Evolutionary conservation across 2,888 invertebrate species (phyloP), one percentile per base, ranked within the genome.

Genomic region (Ormyrus labotus): DNA sequence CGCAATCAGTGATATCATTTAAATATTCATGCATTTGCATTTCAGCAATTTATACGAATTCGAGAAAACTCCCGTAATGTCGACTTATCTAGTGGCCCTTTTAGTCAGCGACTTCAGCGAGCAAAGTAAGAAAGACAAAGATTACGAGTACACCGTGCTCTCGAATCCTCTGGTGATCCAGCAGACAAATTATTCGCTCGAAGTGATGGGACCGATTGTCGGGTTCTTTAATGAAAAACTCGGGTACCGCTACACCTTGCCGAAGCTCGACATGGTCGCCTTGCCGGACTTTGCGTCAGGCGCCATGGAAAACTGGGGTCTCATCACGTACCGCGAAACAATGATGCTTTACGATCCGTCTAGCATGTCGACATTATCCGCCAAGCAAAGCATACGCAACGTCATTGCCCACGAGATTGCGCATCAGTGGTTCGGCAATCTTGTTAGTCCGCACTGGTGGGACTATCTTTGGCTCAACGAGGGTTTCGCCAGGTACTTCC

Each of bases 51-150:
- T 51, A 0, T 80, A 64, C 57, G 81, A 80, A 11, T 94, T 94
- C 87, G 86, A 91, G 63, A 91, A 92, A 55, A 93, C 94, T 0
- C 94, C 94, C 0, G 90, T 89, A 70, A 96, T 97, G 96, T 94
- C 96, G 0, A 95, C 97, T 0, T 98, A 98, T 87, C 91, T 97
- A 7, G 93, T 97, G 2, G 97, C 97, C 0, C 95, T 97, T 87
- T 92, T 96, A 6, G 93, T 98, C 0, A 96, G 96, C 19, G 95
- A 96, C 85, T 94, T 95, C 70, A 91, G 64, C 2, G 91, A 80
- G 91, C 90, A 0, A 11, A 72, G 8, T 10, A 6, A 8, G 0
- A 53, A 71, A 2, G n/a, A n/a, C 0, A 13, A 88, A 5, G 10
- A 10, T 0, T 19, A 88, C 2, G 69, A 34, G 0, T 79, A 79